A percentile compares a stretch with the other conserved stretches of the same genome.
Conservation (phyloP, 2,888 invertebrate genomes). For the Melieria picta region DNA sequence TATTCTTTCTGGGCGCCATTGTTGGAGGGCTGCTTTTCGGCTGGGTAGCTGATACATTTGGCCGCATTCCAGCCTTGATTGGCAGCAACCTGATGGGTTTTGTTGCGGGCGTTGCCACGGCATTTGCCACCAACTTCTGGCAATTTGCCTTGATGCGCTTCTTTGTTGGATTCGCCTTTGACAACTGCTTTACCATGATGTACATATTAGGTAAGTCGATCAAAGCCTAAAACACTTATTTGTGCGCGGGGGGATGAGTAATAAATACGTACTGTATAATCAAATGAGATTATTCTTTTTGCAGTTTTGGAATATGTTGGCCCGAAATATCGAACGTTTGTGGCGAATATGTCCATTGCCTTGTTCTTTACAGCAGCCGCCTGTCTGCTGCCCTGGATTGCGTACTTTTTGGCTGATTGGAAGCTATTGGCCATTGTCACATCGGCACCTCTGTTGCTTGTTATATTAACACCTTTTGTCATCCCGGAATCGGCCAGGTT, state of each 20-base stretch:
- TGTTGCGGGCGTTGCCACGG: constrained; percentile 76
- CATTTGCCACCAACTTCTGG: constrained; percentile 78
- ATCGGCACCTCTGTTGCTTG: constrained; percentile 79
- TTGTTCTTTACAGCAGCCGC: constrained; percentile 87
- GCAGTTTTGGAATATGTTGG: constrained; percentile 88
- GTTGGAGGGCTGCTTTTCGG: constrained; percentile 87
- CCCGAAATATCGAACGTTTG: constrained; percentile 89
- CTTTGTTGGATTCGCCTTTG: constrained; percentile 87
- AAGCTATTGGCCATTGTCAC: constrained; percentile 79
- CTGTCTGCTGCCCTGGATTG: constrained; percentile 85
- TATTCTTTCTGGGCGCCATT: constrained; percentile 90
- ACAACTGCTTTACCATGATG: constrained; percentile 94
- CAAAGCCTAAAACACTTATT: not conserved
- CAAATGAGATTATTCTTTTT: constrained; percentile 49
- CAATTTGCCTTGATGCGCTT: constrained; percentile 83
- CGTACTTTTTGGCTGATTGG: constrained; percentile 84
- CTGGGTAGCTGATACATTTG: constrained; percentile 87
- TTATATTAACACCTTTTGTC: constrained; percentile 77
- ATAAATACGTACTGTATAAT: constrained; percentile 82
- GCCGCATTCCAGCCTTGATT: constrained; percentile 83
- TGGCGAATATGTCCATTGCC: constrained; percentile 91
- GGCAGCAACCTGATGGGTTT: constrained; percentile 82
- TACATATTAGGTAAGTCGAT: constrained; percentile 82
- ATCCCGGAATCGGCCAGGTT: constrained; percentile 88
- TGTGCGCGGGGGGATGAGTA: constrained; percentile 68